Evolutionary conservation across 2,888 invertebrate species (phyloP).

Genomic region (Archips crataeganus): DNA sequence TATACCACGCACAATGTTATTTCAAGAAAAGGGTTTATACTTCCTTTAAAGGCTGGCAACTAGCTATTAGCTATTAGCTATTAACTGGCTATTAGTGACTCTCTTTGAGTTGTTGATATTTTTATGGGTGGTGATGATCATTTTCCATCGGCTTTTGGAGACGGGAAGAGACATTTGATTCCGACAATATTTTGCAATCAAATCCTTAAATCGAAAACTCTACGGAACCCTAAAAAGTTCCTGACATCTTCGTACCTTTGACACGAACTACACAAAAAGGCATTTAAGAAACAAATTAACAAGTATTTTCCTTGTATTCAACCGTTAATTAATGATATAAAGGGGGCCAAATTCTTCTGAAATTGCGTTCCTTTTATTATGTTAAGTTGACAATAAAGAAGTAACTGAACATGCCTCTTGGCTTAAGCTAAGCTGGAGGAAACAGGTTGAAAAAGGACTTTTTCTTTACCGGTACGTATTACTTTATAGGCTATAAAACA

Average conservation of each 20-base stretch:
- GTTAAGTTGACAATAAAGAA: constrained; percentile 4
- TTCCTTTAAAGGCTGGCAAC: too few relatives aligned
- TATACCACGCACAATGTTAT: too few relatives aligned
- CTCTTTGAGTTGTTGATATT: too few relatives aligned
- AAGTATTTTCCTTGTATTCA: constrained; percentile 5
- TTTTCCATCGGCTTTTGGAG: too few relatives aligned
- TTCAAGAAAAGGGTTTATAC: too few relatives aligned
- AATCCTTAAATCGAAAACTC: too few relatives aligned
- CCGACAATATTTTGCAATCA: too few relatives aligned
- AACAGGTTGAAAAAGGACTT: constrained; percentile 10
- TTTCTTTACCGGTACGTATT: constrained; percentile 14
- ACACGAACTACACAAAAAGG: neutral
- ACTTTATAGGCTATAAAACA: constrained; percentile 31
- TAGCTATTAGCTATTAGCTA: too few relatives aligned
- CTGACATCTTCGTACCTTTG: neutral
- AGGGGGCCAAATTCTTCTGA: neutral
- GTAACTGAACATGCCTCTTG: constrained; percentile 4
- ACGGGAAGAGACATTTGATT: too few relatives aligned
- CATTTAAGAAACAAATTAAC: neutral
- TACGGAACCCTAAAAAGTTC: neutral
- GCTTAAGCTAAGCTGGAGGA: constrained; percentile 1
- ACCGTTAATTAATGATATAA: neutral
- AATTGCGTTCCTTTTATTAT: constrained; percentile 4
- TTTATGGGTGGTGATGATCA: too few relatives aligned
- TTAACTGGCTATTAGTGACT: too few relatives aligned